Base-by-base conservation (phyloP, 2,113 vertebrate species). In the Calypte anna region DNA sequence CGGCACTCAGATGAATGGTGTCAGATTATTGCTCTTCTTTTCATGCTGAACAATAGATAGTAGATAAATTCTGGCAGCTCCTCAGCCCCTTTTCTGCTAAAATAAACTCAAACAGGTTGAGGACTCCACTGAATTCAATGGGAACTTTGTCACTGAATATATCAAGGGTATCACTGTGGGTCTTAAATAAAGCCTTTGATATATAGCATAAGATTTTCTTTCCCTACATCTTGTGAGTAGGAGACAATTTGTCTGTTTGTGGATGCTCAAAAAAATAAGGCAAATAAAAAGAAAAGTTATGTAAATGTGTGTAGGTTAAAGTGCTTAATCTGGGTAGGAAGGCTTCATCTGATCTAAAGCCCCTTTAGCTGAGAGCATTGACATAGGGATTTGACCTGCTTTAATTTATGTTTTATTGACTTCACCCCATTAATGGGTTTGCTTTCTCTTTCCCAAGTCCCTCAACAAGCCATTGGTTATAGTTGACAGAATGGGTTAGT, bases 391-490 rank as follows among this genome's bases (percentile, higher is more conserved):
- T 88, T 94, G 82, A 68, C 24, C 10, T 69, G 22, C 4, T 91
- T 90, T 87, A 93, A 75, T 91, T 93, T 91, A 76, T 33, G 51
- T 79, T 66, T 16, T 74, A 69, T 91, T 86, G 85, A 88, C 85
- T 86, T 91, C 50, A 76, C 36, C 53, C 30, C n/a, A 85, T 90
- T 85, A 91, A 82, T 79, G 81, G 40, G 66, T 93, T 94, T 85
- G 30, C 70, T 94, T 91, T 94, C 58, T 94, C 51, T 94, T 91
- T 91, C 70, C 66, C 66, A 79, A 82, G 44, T 73, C 33, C 25
- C 30, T 57, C 74, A 82, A 54, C 46, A 69, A 91, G n/a, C 22
- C 30, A 77, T 58, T 82, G 75, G 23, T 80, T 82, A 73, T 50
- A 82, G 80, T 7, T 64, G 36, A 82, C 70, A 69, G 51, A 76